Base-by-base conservation (phyloP, 2,888 invertebrate genomes). In the Empis stercorea region DNA sequence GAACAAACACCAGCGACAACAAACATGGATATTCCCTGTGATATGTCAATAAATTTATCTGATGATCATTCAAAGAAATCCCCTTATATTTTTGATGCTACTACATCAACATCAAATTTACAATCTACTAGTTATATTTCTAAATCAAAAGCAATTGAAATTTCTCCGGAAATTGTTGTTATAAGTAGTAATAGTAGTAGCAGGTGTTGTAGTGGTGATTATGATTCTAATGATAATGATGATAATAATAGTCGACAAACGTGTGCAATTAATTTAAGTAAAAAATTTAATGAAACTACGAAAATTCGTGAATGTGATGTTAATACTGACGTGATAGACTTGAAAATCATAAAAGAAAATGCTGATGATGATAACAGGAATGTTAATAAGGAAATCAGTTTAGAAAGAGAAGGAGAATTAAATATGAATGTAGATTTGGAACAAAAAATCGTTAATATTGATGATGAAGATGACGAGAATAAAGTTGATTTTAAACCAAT, bases 401-500 rank as follows among this genome's bases (percentile, higher is more conserved):
- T n/a, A n/a, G n/a, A n/a, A 23, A n/a, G 9, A 3, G 23, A n/a
- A 14, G 9, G n/a, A 6, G 40, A 40, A 20, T 4, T 34, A 13
- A n/a, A 34, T n/a, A n/a, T 5, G 4, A 13, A 34, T 13, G 13
- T 5, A 2, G n/a, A 13, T 34, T n/a, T 4, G 9, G 6, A n/a
- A 20, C 20, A n/a, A 2, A 20, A n/a, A n/a, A n/a, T n/a, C n/a
- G n/a, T n/a, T n/a, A n/a, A n/a, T n/a, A n/a, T n/a, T 23, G n/a
- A 23, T n/a, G 14, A 40, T 23, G 40, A 27, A 14, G 14, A 9
- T 27, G 10, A 14, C 20, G 23, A 23, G n/a, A 40, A 9, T 27
- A 16, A 16, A 4, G 60, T 61, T 45, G 73, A 86, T 10, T 47
- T 85, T 60, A 78, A 91, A 60, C 91, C 92, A 42, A 89, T 91